Conservation (phyloP, 2,113 vertebrate species). For the Ptilonorhynchus violaceus region DNA sequence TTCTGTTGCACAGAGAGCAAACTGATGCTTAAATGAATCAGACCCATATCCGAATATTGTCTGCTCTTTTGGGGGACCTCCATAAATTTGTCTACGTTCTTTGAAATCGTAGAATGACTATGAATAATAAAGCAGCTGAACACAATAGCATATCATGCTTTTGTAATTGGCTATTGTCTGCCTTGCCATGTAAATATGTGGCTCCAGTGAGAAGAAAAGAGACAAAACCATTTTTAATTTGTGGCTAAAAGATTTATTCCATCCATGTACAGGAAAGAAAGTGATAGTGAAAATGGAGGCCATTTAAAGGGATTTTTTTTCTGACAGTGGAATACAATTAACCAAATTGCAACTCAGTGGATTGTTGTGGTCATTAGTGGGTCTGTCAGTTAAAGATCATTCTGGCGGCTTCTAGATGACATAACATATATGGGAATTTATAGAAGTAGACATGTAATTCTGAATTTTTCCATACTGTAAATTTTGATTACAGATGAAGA, state of each 20-base stretch:
- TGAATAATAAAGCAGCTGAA: neutral
- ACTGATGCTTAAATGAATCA: neutral
- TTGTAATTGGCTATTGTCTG: neutral
- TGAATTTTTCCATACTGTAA: neutral
- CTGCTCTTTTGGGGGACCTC: neutral
- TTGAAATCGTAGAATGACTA: neutral
- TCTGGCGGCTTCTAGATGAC: neutral
- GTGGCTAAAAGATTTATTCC: neutral
- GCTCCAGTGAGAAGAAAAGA: neutral
- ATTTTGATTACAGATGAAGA: neutral
- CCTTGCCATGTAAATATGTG: neutral
- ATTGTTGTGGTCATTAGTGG: neutral
- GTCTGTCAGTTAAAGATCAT: neutral
- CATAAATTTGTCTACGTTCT: neutral
- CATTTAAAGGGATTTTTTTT: neutral
- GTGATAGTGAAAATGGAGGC: neutral
- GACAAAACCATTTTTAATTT: neutral
- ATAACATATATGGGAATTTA: neutral
- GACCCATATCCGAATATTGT: neutral
- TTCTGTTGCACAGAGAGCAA: neutral
- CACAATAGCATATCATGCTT: neutral
- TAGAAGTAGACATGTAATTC: neutral
- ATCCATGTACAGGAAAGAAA: neutral
- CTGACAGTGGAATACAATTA: neutral
- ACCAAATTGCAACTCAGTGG: neutral